phyloP scores from a whole-genome alignment of 2,797 vertebrate species.

The Hydrocynus forskahlii region DNA sequence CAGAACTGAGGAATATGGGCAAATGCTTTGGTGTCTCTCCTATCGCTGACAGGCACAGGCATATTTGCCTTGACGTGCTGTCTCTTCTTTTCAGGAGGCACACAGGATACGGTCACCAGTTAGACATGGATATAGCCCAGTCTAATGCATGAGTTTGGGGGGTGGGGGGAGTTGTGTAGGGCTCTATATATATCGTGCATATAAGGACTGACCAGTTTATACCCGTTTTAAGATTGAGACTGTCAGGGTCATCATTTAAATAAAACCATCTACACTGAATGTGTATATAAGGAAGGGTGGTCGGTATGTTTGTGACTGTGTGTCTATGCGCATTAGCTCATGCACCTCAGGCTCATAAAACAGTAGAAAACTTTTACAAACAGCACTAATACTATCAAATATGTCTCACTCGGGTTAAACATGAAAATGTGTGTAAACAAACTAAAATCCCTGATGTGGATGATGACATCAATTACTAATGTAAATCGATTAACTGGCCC shows the following conservation, averaged over 20 bases:
- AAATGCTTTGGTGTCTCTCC: slow-evolving; percentile 69
- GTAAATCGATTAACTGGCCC: too few relatives aligned
- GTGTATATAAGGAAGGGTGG: too few relatives aligned
- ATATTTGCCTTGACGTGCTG: slow-evolving; percentile 68
- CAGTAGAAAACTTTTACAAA: too few relatives aligned
- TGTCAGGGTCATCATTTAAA: too few relatives aligned
- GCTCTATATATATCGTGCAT: not conserved
- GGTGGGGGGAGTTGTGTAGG: too few relatives aligned
- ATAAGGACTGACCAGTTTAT: not conserved
- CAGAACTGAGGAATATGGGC: slow-evolving; percentile 40
- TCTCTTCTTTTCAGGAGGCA: slow-evolving; percentile 69
- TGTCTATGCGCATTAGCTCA: not conserved
- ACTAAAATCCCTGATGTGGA: too few relatives aligned
- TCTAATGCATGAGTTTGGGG: not conserved
- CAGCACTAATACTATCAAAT: too few relatives aligned
- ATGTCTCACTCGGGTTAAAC: too few relatives aligned
- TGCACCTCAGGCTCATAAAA: too few relatives aligned
- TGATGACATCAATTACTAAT: too few relatives aligned
- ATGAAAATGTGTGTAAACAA: too few relatives aligned
- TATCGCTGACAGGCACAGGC: slow-evolving; percentile 58
- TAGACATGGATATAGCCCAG: slow-evolving; percentile 19
- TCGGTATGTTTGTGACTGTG: not conserved
- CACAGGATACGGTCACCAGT: slow-evolving; percentile 14
- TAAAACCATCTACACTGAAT: too few relatives aligned
- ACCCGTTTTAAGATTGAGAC: not conserved